Percentiles rank a stretch among this genome's conserved stretches.
Conservation (phyloP, 2,797 vertebrate genomes). For the Bovichtus variegatus region DNA sequence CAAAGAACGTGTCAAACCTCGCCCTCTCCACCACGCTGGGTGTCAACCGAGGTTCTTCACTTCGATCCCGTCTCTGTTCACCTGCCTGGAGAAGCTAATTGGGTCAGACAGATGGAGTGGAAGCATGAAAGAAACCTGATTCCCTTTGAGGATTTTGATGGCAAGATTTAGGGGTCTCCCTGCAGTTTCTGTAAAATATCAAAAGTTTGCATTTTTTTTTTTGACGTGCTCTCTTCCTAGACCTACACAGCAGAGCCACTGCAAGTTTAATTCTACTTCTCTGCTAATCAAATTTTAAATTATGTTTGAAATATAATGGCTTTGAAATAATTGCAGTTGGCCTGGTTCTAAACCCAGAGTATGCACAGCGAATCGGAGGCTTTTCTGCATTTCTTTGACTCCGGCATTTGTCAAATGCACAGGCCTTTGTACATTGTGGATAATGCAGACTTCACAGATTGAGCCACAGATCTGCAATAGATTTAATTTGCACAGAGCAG, state of each 20-base stretch:
- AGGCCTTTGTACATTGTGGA: not conserved
- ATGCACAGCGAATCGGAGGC: not conserved
- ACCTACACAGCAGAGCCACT: too few relatives aligned
- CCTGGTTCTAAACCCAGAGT: not conserved
- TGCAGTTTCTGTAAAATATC: conserved; percentile 27
- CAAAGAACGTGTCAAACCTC: conserved; percentile 62
- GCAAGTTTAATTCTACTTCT: conserved; percentile 9
- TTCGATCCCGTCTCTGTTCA: conserved; percentile 54
- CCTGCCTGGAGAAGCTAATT: conserved; percentile 74
- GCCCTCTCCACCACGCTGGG: conserved; percentile 44
- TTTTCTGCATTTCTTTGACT: conserved; percentile 1
- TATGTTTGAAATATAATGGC: conserved; percentile 19
- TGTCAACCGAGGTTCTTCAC: conserved; percentile 63
- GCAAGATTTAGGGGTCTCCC: conserved; percentile 26
- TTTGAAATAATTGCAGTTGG: conserved; percentile 11
- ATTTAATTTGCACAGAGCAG: not conserved
- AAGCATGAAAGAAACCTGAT: conserved; percentile 59
- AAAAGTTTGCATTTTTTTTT: conserved; percentile 38
- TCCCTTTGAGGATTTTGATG: conserved; percentile 65
- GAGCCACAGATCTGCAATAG: not conserved
- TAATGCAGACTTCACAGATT: not conserved
- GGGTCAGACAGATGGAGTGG: conserved; percentile 75
- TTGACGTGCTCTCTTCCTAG: not conserved
- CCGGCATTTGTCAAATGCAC: not conserved
- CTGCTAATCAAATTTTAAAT: conserved; percentile 4